Evolutionary conservation across 2,113 vertebrate genomes (phyloP), one percentile per base, ranked within the genome.

Genomic region (Peromyscus californicus): DNA sequence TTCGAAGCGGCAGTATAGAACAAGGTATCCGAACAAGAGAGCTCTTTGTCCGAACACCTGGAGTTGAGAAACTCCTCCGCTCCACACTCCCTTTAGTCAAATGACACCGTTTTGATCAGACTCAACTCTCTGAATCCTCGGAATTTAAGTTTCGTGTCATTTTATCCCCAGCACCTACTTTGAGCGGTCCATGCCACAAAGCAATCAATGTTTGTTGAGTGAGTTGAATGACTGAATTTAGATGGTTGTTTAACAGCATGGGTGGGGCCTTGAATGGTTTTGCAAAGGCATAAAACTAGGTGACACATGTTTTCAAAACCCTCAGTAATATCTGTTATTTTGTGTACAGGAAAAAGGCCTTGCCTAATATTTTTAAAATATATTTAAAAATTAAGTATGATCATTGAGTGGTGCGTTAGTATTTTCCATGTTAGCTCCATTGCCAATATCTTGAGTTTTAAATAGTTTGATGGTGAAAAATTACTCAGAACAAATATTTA

Each of bases 1-100:
- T 99, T 82, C 99, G 99, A 96, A 99, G 99, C 98, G 98, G 99
- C 99, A 99, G 99, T 98, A 98, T 99, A 98, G 99, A 99, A 98
- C 99, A 99, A 99, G 99, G 99, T 99, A 99, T 98, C 98, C 98
- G 48, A 98, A 96, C 95, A 96, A 97, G 97, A 98, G 97, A 97
- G 97, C 72, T 92, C 96, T 59, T 54, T 97, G 98, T 97, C 97
- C 94, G 86, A 97, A 93, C 97, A 67, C 95, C 94, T 93, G 98
- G 95, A 61, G 95, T 98, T 97, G 67, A 87, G 54, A 85, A 70
- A 19, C 96, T 94, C 93, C 93, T n/a, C 91, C 88, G 70, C 88
- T 72, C 83, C 22, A 69, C 91, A 39, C 3, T n/a, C 72, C 33
- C 83, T 76, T 78, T 45, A 79, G 78, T 72, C n/a, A 45, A 74